These are phyloP conservation scores for Pithys albifrons DNA, from an alignment of 2,113 vertebrate genomes.

Conservation along the genomic window DNA sequence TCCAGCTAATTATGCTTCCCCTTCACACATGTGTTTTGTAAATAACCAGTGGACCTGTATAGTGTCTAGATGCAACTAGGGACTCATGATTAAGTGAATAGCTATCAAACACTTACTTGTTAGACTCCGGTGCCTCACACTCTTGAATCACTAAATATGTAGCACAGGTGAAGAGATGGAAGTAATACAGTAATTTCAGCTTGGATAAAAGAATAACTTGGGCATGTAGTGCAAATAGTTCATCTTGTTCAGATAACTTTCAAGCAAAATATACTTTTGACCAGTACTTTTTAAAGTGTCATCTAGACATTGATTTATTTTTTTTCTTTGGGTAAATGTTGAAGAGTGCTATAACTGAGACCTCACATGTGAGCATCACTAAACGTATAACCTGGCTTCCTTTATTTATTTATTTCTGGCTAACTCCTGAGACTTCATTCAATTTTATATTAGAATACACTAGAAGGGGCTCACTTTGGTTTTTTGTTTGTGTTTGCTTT, in stretches of 20 bases:
- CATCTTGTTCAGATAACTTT: neutral
- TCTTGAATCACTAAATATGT: neutral
- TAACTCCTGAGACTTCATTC: neutral
- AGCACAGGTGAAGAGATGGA: neutral
- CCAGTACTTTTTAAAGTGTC: neutral
- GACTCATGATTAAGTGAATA: neutral
- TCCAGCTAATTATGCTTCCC: neutral
- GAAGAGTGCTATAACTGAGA: neutral
- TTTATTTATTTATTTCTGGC: neutral
- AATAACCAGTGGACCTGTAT: neutral
- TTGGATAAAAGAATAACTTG: neutral
- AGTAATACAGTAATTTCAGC: neutral
- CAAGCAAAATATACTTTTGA: neutral
- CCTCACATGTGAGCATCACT: neutral
- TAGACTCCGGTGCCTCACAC: neutral
- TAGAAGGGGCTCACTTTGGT: rapidly evolving
- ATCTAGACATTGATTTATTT: neutral
- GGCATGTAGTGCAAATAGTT: neutral
- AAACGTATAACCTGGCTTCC: neutral
- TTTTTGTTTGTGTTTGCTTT: neutral
- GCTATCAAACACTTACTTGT: neutral
- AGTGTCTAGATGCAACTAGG: neutral
- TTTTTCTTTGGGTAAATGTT: neutral
- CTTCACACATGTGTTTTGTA: neutral
- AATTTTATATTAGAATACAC: neutral